Evolutionary conservation across 2,797 vertebrate species (phyloP), one percentile per base, ranked within the genome.

Genomic region (Cryptoblepharus egeriae): DNA sequence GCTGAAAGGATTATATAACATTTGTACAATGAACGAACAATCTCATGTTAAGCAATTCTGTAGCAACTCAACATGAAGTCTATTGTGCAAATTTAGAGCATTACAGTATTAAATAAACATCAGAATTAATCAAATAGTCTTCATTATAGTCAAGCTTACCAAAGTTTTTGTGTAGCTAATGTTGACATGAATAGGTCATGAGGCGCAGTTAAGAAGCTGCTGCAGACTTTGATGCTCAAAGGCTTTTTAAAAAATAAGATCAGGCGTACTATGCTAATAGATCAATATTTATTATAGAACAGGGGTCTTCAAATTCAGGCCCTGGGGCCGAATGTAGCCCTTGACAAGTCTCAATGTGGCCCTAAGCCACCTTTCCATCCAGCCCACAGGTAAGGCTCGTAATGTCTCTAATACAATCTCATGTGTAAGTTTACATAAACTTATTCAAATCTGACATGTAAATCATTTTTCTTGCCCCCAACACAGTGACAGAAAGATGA

Each of bases 231-330:
- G 35, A 39, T 52, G 30, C 22, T n/a, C 24, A n/a, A n/a, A 63
- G 61, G 61, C 18, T 86, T 88, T 87, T 89, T 79, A 84, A 28
- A 37, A 84, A 28, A 37, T 71, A 8, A 0, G 0, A 72, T 37
- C 22, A 4, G 20, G 18, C 55, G 57, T 55, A 2, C 20, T 32
- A 69, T 32, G 24, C 32, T 67, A 78, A 55, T 22, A 26, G 26
- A 26, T 20, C 26, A 1, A 10, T 69, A n/a, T n/a, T 9, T 35
- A 45, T 57, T 67, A 5, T 45, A 45, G 42, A 68, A 45, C 45
- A 13, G 45, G 45, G 45, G 45, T 42, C 45, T 9, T 12, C 9
- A 49, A 49, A 49, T 13, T 49, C 9, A 9, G 12, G 45, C 45
- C 45, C 4, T 7, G 2, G 45, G 45, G 45, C 45, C 12, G 13